Conservation (phyloP, 2,888 invertebrate genomes). For the Reticulitermes lucifugus region DNA sequence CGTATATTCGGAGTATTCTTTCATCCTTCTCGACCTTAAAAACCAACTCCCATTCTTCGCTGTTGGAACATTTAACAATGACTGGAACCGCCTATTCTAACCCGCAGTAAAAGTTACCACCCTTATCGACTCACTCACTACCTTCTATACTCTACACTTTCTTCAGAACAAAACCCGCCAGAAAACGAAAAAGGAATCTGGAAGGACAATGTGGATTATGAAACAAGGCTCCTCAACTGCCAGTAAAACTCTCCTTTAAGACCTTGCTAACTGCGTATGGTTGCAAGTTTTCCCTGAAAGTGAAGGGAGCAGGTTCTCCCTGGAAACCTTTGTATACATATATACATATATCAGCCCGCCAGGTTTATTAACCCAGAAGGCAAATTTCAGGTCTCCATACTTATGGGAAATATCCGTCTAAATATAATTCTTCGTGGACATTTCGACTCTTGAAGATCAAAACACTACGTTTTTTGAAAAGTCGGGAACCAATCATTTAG, state of each 20-base stretch:
- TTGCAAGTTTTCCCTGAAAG: too few relatives aligned
- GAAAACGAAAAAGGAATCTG: not conserved
- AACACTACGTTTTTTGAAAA: too few relatives aligned
- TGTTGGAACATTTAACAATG: not conserved
- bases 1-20: not conserved
- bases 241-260: not conserved
- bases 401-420: too few relatives aligned
- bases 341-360: too few relatives aligned
- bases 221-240: not conserved
- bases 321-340: too few relatives aligned
- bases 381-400: too few relatives aligned
- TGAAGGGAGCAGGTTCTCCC: too few relatives aligned
- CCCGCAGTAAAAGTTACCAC: not conserved
- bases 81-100: constrained; percentile 7
- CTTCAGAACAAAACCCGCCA: not conserved
- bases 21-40: not conserved
- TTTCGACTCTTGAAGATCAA: too few relatives aligned
- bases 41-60: constrained; percentile 4
- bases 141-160: not conserved
- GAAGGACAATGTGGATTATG: not conserved
- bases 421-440: too few relatives aligned
- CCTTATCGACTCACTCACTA: not conserved
- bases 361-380: too few relatives aligned
- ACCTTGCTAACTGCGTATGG: too few relatives aligned
- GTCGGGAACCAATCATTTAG: too few relatives aligned